Conservation (phyloP, 2,888 invertebrate species). For the Carpatolechia fugitivella region DNA sequence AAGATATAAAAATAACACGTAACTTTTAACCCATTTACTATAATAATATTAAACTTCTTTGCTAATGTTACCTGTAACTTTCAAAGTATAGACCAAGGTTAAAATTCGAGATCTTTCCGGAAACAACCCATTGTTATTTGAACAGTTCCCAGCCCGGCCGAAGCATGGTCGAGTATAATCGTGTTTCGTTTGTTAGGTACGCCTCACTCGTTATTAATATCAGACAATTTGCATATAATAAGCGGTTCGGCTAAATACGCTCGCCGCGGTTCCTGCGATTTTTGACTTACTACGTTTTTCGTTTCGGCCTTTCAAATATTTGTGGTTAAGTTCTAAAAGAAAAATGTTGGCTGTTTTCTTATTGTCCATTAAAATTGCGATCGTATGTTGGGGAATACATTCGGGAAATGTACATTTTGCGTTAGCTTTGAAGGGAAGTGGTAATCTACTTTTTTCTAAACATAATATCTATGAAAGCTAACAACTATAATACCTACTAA, state of each 20-base stretch:
- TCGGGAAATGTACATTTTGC: no score
- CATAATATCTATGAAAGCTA: no score
- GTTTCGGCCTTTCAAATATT: not conserved
- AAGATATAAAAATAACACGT: no score
- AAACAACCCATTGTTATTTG: constrained; percentile 4
- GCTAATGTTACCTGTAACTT: not conserved
- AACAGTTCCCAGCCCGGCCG: constrained; percentile 13
- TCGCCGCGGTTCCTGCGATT: constrained; percentile 31
- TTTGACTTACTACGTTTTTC: constrained; percentile 7
- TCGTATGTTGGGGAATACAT: no score
- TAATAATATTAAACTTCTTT: no score
- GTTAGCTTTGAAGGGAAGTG: no score
- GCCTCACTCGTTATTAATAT: constrained; percentile 51
- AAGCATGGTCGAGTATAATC: constrained; percentile 36
- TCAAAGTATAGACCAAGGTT: not conserved
- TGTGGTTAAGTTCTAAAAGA: not conserved
- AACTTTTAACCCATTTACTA: no score
- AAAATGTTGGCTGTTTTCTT: not conserved
- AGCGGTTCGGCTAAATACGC: constrained; percentile 41
- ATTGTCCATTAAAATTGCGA: no score
- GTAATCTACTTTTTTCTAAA: no score
- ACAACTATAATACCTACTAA: no score
- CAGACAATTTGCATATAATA: constrained; percentile 56
- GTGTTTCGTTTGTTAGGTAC: constrained; percentile 39
- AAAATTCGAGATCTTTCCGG: not conserved